These are phyloP conservation scores for Phlogophora meticulosa DNA, from an alignment of 2,888 invertebrate species.

Conservation along the genomic window DNA sequence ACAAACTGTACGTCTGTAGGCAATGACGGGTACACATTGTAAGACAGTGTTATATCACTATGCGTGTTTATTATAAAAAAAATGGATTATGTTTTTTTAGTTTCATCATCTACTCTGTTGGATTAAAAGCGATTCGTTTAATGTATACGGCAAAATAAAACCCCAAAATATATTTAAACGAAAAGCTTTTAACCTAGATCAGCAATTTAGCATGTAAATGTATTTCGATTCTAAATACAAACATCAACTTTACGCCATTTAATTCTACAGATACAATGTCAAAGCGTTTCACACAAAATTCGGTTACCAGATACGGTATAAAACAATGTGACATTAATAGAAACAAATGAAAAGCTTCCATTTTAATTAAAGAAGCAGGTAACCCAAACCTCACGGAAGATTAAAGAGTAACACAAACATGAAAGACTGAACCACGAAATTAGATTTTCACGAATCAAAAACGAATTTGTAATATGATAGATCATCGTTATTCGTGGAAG, in stretches of 20 bases:
- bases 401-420: conserved; percentile 79
- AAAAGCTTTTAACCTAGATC: conserved; percentile 51
- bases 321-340: conserved; percentile 62
- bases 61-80: too few species aligned
- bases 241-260: conserved; percentile 37
- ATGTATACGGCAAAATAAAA: not conserved
- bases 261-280: conserved; percentile 52
- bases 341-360: conserved; percentile 52
- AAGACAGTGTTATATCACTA: too few species aligned
- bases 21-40: too few species aligned
- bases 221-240: conserved; percentile 50
- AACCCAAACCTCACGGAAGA: conserved; percentile 73
- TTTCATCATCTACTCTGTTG: too few species aligned
- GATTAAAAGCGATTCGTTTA: not conserved
- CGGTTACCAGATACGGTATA: conserved; percentile 53
- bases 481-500: conserved; percentile 84
- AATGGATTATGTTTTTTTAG: too few species aligned
- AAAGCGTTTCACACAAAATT: conserved; percentile 52
- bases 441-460: conserved; percentile 88
- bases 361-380: conserved; percentile 68
- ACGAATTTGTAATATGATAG: conserved; percentile 89
- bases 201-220: conserved; percentile 28
- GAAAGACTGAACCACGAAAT: conserved; percentile 81
- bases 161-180: not conserved
- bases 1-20: too few species aligned